Evolutionary conservation across 2,888 invertebrate genomes (phyloP).

Genomic region (Folsomia candida): DNA sequence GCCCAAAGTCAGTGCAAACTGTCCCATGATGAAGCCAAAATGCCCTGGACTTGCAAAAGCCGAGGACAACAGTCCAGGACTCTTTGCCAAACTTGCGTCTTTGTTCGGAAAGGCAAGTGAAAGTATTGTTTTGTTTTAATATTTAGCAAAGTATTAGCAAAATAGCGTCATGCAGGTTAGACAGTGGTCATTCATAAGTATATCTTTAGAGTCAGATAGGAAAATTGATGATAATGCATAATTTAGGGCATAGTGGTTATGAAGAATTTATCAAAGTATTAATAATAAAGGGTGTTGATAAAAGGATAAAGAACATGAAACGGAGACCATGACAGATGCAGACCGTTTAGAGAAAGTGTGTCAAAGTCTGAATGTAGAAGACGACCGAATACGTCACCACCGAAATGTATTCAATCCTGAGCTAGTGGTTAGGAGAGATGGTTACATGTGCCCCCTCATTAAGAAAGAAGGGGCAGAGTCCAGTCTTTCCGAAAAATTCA

Average conservation of each 20-base stretch:
- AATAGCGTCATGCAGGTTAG: too few relatives aligned
- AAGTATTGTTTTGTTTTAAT: too few relatives aligned
- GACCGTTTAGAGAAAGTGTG: conserved; percentile 15
- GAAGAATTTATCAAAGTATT: neutral
- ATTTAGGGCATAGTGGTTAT: too few relatives aligned
- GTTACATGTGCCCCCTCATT: conserved; percentile 33
- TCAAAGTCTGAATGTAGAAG: conserved; percentile 15
- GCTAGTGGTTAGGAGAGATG: conserved; percentile 28
- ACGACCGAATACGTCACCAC: conserved; percentile 27
- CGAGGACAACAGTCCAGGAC: conserved; percentile 2
- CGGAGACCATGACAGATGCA: neutral
- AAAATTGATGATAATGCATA: too few relatives aligned
- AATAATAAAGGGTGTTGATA: neutral
- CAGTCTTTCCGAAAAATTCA: neutral
- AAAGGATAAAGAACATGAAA: too few relatives aligned
- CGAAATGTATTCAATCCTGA: conserved; percentile 32
- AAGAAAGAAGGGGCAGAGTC: neutral
- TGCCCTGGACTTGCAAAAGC: conserved; percentile 16
- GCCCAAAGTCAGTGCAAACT: conserved; percentile 30
- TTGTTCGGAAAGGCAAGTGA: conserved; percentile 27
- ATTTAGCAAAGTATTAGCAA: too few relatives aligned
- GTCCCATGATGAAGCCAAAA: conserved; percentile 33
- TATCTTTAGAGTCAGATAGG: too few relatives aligned
- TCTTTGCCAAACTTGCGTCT: conserved; percentile 21
- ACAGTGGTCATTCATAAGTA: too few relatives aligned